Conservation (phyloP, 2,797 vertebrate species). For the Echeneis naucrates region DNA sequence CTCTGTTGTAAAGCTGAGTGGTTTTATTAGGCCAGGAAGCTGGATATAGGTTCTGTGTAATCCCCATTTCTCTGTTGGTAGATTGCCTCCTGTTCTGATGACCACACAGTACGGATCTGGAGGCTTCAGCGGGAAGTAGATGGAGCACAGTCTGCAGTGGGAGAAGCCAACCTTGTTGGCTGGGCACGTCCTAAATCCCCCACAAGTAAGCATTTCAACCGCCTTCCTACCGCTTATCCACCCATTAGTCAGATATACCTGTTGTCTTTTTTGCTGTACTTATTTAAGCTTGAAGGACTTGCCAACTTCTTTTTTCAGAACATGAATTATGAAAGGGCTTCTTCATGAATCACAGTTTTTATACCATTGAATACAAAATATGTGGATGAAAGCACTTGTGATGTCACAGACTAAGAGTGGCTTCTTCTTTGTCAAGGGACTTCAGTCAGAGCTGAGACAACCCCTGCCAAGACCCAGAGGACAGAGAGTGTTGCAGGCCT, state of each 20-base stretch:
- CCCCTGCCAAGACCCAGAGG: slow-evolving; percentile 86
- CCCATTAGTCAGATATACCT: not conserved
- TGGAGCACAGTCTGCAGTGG: slow-evolving; percentile 71
- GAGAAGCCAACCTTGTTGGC: slow-evolving; percentile 85
- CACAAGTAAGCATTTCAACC: slow-evolving; percentile 53
- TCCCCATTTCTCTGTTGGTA: slow-evolving; percentile 66
- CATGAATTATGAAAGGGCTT: not conserved
- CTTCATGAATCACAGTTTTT: slow-evolving; percentile 6
- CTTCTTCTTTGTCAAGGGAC: slow-evolving; percentile 56
- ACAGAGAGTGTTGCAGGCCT: slow-evolving; percentile 64
- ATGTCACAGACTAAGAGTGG: slow-evolving; percentile 11
- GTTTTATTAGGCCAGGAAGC: slow-evolving; percentile 20
- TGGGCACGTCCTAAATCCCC: slow-evolving; percentile 84
- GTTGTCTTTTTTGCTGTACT: not conserved
- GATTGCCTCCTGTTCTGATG: slow-evolving; percentile 98
- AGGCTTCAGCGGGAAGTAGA: slow-evolving; percentile 82
- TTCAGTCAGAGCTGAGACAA: slow-evolving; percentile 64
- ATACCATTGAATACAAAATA: slow-evolving; percentile 5
- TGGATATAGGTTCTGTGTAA: slow-evolving; percentile 40
- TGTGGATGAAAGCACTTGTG: not conserved
- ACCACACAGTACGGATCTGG: slow-evolving; percentile 95
- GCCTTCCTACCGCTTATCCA: not conserved
- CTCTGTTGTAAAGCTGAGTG: slow-evolving; percentile 24
- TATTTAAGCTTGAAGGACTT: not conserved
- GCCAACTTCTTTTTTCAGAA: not conserved